Evolutionary conservation across 2,797 vertebrate species (phyloP).

Genomic region (Acrossocheilus wenchowensis): DNA sequence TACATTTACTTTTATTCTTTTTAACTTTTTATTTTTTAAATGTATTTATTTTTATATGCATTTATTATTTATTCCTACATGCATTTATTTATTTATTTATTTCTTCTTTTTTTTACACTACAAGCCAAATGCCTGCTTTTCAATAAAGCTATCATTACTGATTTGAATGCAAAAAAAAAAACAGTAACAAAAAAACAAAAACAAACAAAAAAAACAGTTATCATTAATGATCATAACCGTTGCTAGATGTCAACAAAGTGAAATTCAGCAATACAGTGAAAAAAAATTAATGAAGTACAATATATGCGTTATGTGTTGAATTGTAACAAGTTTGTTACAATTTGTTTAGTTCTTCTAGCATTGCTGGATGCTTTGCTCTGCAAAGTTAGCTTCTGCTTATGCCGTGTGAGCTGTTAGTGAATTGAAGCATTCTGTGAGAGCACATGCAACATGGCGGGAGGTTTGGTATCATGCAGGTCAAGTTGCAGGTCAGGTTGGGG

Average conservation of each 20-base stretch:
- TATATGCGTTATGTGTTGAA: conserved; percentile 45
- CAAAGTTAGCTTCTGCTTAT: neutral
- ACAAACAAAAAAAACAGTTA: neutral
- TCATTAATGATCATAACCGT: neutral
- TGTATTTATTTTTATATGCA: too few species aligned
- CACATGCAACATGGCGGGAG: conserved; percentile 6
- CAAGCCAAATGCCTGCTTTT: neutral
- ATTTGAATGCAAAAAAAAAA: neutral
- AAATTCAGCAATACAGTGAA: neutral
- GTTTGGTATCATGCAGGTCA: conserved; percentile 19
- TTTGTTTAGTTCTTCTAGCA: neutral
- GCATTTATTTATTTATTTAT: too few species aligned
- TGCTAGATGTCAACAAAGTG: conserved; percentile 2
- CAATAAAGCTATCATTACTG: neutral
- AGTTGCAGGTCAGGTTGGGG: neutral
- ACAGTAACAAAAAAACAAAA: too few species aligned
- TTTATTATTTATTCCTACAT: too few species aligned
- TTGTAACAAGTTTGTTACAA: conserved; percentile 6
- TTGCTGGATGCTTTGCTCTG: neutral
- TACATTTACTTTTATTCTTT: too few species aligned
- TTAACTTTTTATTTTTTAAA: too few species aligned
- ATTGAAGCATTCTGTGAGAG: neutral
- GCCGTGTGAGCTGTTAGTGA: conserved; percentile 26
- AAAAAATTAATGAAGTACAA: neutral
- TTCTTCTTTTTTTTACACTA: too few species aligned